Conservation (phyloP, 1,140 invertebrate genomes). For the Hydropsyche tenuis region DNA sequence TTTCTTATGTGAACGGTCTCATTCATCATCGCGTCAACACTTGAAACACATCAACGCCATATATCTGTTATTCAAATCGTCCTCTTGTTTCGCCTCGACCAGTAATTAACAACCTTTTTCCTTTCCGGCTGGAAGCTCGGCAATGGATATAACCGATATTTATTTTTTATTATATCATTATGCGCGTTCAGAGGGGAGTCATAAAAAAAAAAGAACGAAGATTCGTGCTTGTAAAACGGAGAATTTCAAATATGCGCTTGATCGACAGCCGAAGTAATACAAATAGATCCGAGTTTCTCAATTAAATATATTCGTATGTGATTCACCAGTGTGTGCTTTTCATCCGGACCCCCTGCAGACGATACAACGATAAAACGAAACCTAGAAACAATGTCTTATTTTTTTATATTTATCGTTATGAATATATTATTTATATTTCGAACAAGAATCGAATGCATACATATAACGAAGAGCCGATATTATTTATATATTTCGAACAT, state of each 20-base stretch:
- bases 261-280: slow-evolving; percentile 24
- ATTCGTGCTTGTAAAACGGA: neutral
- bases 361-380: slow-evolving; percentile 6
- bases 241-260: slow-evolving; percentile 14
- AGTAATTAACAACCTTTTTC: slow-evolving; percentile 11
- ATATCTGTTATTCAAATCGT: slow-evolving; percentile 1
- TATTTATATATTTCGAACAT: too few relatives aligned
- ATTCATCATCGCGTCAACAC: slow-evolving; percentile 23
- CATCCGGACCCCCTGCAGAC: slow-evolving; percentile 14
- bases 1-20: neutral
- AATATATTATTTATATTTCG: neutral
- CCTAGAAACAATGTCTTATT: slow-evolving; percentile 23
- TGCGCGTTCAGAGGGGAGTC: too few relatives aligned
- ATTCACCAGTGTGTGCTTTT: slow-evolving; percentile 7
- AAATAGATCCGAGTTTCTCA: slow-evolving; percentile 26
- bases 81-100: neutral
- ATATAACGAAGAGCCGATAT: too few relatives aligned
- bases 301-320: slow-evolving; percentile 19
- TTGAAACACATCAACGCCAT: neutral
- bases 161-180: neutral
- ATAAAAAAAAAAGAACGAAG: too few relatives aligned
- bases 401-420: slow-evolving; percentile 8
- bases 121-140: too few relatives aligned
- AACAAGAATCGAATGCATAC: too few relatives aligned
- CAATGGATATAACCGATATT: too few relatives aligned